Percentiles rank a stretch among this genome's conserved stretches.
These are phyloP conservation scores for Papilio aristodemus DNA, from an alignment of 1,140 invertebrate species.

Conservation along the genomic window DNA sequence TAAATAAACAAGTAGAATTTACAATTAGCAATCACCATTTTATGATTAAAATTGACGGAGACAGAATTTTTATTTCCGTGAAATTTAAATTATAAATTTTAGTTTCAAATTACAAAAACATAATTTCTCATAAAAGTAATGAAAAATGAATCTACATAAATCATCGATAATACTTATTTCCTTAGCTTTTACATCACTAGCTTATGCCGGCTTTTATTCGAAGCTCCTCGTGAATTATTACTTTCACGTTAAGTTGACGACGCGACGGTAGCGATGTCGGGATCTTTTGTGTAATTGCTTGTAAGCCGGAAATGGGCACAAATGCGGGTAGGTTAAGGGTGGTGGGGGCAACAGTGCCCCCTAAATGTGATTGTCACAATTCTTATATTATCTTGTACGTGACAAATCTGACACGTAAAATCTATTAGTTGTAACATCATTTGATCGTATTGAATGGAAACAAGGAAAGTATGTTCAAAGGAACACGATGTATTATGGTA, in stretches of 20 bases:
- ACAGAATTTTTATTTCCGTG: too few species aligned
- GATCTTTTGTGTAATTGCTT: slow-evolving; percentile 32
- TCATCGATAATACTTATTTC: background rate
- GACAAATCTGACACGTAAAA: slow-evolving; percentile 5
- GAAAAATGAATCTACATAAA: background rate
- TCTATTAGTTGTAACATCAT: slow-evolving; percentile 14
- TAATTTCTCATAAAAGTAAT: background rate
- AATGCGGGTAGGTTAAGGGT: background rate
- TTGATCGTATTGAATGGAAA: too few species aligned
- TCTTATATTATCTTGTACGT: background rate
- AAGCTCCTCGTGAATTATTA: slow-evolving; percentile 26
- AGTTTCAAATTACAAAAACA: background rate
- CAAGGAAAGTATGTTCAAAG: too few species aligned
- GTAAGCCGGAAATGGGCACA: slow-evolving; percentile 24
- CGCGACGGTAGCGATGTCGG: slow-evolving; percentile 26
- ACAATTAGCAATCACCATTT: too few species aligned
- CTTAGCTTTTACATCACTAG: slow-evolving; percentile 16
- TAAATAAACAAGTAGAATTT: too few species aligned
- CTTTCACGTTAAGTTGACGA: slow-evolving; percentile 33
- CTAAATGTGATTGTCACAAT: slow-evolving; percentile 3
- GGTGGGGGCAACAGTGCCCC: background rate
- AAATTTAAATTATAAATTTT: too few species aligned
- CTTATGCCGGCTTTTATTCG: background rate
- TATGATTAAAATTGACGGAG: too few species aligned
- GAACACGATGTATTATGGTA: too few species aligned